These are phyloP conservation scores for Pseudorhiza aurosa DNA, from an alignment of 30 jellyfish, hydroid and myxozoan species.

Conservation along the genomic window DNA sequence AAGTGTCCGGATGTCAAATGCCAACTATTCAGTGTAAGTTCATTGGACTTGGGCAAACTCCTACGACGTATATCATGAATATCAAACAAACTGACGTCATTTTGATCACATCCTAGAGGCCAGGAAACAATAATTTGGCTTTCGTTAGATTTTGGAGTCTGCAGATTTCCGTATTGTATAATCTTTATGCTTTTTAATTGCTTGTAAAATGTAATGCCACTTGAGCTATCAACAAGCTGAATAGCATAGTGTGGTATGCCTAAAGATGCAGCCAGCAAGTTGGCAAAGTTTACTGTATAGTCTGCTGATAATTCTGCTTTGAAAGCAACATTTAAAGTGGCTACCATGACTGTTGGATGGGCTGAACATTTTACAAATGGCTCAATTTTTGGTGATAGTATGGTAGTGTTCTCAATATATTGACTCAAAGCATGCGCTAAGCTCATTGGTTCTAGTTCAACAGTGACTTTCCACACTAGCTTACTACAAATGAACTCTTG, in stretches of 20 bases:
- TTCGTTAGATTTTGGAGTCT: not conserved
- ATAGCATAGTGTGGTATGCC: constrained; percentile 16
- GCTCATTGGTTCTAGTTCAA: constrained; percentile 33
- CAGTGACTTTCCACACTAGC: constrained; percentile 20
- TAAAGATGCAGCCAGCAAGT: not conserved
- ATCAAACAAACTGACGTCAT: not conserved
- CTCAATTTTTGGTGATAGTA: not conserved
- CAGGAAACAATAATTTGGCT: constrained; percentile 46
- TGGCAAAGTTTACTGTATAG: not conserved
- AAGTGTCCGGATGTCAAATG: constrained; percentile 75
- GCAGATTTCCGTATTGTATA: not conserved
- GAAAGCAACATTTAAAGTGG: constrained; percentile 8
- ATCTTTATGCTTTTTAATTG: constrained; percentile 48
- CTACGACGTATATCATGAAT: constrained; percentile 59
- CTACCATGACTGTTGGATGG: constrained; percentile 15
- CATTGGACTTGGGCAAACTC: constrained; percentile 26
- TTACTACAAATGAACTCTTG: constrained; percentile 50
- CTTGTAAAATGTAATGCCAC: constrained; percentile 24
- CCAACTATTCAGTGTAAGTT: constrained; percentile 27
- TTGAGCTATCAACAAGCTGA: constrained; percentile 24
- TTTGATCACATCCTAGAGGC: constrained; percentile 75
- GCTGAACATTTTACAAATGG: not conserved
- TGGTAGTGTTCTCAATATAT: constrained; percentile 28
- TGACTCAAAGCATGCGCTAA: constrained; percentile 14
- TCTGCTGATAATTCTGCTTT: not conserved